A percentile compares a stretch with the other conserved stretches of the same genome.
Conservation (phyloP, 2,113 vertebrate species). For the Anguilla japonica region DNA sequence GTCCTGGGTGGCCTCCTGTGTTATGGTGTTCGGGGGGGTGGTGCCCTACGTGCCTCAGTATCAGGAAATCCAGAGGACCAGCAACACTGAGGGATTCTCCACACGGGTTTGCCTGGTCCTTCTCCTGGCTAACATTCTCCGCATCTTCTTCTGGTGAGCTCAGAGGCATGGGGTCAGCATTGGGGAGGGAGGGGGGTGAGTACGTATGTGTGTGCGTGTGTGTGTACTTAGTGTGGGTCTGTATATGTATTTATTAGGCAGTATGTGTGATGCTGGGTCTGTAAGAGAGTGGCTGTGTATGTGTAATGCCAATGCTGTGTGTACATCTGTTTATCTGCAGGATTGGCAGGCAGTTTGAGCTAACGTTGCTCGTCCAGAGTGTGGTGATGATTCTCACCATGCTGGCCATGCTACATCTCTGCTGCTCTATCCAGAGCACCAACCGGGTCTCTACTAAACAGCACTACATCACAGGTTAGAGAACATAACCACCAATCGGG, state of each 20-base stretch:
- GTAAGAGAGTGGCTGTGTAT: no score
- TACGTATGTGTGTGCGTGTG: not conserved
- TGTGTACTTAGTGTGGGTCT: not conserved
- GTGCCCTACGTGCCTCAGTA: slow-evolving; percentile 78
- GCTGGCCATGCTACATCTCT: slow-evolving; percentile 75
- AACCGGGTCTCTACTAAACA: slow-evolving; percentile 73
- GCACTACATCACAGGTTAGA: slow-evolving; percentile 71
- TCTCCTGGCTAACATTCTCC: slow-evolving; percentile 78
- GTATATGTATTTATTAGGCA: not conserved
- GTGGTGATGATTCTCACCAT: slow-evolving; percentile 78
- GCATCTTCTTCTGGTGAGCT: slow-evolving; percentile 80
- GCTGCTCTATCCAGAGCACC: slow-evolving; percentile 68
- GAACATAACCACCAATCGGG: not conserved
- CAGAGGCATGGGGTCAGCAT: not conserved
- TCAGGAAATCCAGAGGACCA: slow-evolving; percentile 72
- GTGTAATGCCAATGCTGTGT: not conserved
- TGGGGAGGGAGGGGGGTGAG: not conserved
- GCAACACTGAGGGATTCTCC: slow-evolving; percentile 76
- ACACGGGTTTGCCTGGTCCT: slow-evolving; percentile 76
- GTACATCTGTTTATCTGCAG: slow-evolving; percentile 44
- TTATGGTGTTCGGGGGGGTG: slow-evolving; percentile 75
- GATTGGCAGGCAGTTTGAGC: slow-evolving; percentile 80
- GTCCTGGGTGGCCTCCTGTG: slow-evolving; percentile 66
- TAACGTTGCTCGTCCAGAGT: slow-evolving; percentile 76
- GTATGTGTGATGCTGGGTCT: not conserved